A percentile compares a stretch with the other conserved stretches of the same genome.
phyloP scores from a whole-genome alignment of 2,888 invertebrate species.

The Scaeva pyrastri region DNA sequence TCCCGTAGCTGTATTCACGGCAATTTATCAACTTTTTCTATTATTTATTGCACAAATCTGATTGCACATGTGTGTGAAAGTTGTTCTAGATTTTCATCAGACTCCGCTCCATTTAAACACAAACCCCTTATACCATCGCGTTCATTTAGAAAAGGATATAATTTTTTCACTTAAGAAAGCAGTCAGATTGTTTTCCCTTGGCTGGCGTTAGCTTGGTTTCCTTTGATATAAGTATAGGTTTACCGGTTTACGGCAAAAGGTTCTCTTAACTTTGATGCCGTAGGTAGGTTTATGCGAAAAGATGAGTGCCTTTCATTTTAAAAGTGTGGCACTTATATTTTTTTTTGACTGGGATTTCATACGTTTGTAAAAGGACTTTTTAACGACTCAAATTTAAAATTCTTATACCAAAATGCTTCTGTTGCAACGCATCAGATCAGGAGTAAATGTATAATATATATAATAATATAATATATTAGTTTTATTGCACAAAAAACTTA shows the following conservation, averaged over 20 bases:
- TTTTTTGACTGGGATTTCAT: not conserved
- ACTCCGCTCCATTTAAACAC: slow-evolving; percentile 29
- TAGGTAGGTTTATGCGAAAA: not conserved
- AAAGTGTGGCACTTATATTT: slow-evolving; percentile 19
- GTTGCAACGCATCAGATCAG: too few species aligned
- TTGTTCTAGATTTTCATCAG: not conserved
- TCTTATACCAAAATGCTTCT: not conserved
- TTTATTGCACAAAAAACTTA: too few species aligned
- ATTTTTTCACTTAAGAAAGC: slow-evolving; percentile 78
- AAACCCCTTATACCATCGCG: slow-evolving; percentile 32
- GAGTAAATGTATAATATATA: slow-evolving; percentile 38
- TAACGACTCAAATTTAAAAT: slow-evolving; percentile 44
- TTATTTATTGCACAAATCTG: slow-evolving; percentile 18
- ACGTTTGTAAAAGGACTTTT: slow-evolving; percentile 42
- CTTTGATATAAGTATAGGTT: slow-evolving; percentile 29
- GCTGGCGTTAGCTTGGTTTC: slow-evolving; percentile 30
- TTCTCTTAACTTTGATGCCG: slow-evolving; percentile 10
- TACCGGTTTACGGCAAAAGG: slow-evolving; percentile 45
- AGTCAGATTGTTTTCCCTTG: slow-evolving; percentile 76
- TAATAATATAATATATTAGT: too few species aligned
- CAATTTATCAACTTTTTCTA: slow-evolving; percentile 63
- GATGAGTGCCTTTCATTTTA: slow-evolving; percentile 20
- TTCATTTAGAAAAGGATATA: slow-evolving; percentile 68
- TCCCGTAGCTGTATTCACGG: slow-evolving; percentile 42
- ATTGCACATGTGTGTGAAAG: not conserved